These are phyloP conservation scores for Agrilus planipennis DNA, from an alignment of 1,140 invertebrate genomes.

Conservation along the genomic window DNA sequence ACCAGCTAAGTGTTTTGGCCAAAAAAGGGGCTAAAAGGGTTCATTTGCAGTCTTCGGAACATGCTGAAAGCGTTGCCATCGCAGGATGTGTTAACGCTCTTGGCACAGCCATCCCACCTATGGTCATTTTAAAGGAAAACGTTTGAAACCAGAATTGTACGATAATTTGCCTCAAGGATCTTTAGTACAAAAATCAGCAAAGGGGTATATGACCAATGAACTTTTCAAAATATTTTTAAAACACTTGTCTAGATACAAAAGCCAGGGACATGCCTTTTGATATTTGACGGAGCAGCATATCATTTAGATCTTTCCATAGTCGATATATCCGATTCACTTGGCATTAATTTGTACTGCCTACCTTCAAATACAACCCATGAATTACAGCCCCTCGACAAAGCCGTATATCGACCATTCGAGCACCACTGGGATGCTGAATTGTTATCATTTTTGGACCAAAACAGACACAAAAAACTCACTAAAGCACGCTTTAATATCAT, in stretches of 20 bases:
- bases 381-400: conserved; percentile 7
- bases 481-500: neutral
- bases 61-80: conserved; percentile 30
- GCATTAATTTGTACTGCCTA: neutral
- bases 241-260: conserved; percentile 25
- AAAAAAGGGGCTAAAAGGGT: conserved; percentile 23
- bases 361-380: conserved; percentile 6
- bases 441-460: neutral
- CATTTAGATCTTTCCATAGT: conserved; percentile 26
- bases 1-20: conserved; percentile 25
- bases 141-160: conserved; percentile 12
- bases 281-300: conserved; percentile 27
- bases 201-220: conserved; percentile 12
- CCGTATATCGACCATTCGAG: conserved; percentile 1
- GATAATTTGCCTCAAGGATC: conserved; percentile 15
- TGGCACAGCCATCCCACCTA: conserved; percentile 24
- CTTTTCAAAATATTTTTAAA: conserved; percentile 24
- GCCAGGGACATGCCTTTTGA: conserved; percentile 19
- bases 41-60: conserved; percentile 23
- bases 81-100: conserved; percentile 27
- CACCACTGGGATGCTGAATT: neutral
- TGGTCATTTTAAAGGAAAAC: conserved; percentile 27
- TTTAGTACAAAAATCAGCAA: conserved; percentile 19
- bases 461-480: neutral
- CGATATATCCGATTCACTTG: conserved; percentile 7